Conservation (phyloP, 2,113 vertebrate species). For the Bothrops jararaca region DNA sequence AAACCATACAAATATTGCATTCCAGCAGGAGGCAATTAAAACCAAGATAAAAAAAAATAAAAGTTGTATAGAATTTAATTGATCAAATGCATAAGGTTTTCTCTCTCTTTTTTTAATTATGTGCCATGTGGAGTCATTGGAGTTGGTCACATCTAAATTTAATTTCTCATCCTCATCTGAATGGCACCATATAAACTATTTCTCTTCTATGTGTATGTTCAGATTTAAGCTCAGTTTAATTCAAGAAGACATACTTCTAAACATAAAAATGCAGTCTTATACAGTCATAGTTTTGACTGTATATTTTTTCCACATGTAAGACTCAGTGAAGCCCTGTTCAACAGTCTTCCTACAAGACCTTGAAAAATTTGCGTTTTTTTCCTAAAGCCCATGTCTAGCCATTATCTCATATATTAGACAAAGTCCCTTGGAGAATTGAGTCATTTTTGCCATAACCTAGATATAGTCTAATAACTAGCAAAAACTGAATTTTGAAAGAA, state of each 20-base stretch:
- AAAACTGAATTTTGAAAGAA: not conserved
- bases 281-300: not conserved
- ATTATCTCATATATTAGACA: slow-evolving; percentile 7
- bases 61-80: no score
- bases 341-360: not conserved
- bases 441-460: not conserved
- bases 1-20: no score
- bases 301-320: not conserved
- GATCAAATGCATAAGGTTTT: no score
- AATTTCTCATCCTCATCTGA: not conserved
- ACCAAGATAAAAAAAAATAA: no score
- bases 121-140: not conserved
- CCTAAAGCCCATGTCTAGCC: slow-evolving; percentile 7
- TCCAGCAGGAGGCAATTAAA: no score
- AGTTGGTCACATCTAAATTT: not conserved
- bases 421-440: not conserved
- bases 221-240: not conserved
- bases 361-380: not conserved
- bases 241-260: not conserved
- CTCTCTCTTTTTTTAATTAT: not conserved
- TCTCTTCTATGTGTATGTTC: not conserved
- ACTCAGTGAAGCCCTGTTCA: not conserved
- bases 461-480: not conserved
- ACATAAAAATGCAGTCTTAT: no score
- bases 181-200: not conserved